Evolutionary conservation across 2,888 invertebrate species (phyloP).

Genomic region (Exephanes ischioxanthus): DNA sequence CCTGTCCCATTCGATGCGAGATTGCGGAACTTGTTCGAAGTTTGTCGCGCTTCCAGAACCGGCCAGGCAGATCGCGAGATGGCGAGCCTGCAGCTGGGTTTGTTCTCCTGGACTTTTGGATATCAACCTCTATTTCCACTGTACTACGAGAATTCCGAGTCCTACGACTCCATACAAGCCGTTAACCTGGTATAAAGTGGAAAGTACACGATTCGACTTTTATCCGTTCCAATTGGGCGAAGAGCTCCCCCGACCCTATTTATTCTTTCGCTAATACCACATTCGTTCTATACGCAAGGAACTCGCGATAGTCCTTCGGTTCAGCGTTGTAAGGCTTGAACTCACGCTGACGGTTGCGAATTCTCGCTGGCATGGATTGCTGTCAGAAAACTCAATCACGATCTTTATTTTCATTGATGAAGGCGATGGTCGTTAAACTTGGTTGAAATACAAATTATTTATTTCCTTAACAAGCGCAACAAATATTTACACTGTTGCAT

Average conservation of each 20-base stretch:
- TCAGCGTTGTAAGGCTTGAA: too few relatives aligned
- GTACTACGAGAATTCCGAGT: slow-evolving; percentile 27
- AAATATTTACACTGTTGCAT: too few relatives aligned
- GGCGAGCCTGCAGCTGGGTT: slow-evolving; percentile 34
- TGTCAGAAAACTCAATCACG: too few relatives aligned
- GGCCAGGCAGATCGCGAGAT: slow-evolving; percentile 33
- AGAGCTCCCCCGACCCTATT: slow-evolving; percentile 27
- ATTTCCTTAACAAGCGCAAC: too few relatives aligned
- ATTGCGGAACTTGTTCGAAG: slow-evolving; percentile 82
- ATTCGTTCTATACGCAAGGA: too few relatives aligned
- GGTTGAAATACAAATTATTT: too few relatives aligned
- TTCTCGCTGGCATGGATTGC: too few relatives aligned
- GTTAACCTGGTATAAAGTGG: slow-evolving; percentile 9
- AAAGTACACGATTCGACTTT: slow-evolving; percentile 19
- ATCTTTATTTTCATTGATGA: too few relatives aligned
- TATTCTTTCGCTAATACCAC: not conserved
- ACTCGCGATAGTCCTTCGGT: too few relatives aligned
- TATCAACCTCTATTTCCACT: slow-evolving; percentile 9
- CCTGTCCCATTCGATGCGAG: slow-evolving; percentile 79
- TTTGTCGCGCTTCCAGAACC: slow-evolving; percentile 73
- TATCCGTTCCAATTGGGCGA: slow-evolving; percentile 25
- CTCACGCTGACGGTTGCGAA: too few relatives aligned
- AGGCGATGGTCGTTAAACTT: too few relatives aligned
- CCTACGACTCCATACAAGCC: slow-evolving; percentile 12
- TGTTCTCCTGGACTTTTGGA: slow-evolving; percentile 43